phyloP scores from a whole-genome alignment of 2,888 invertebrate species.

The Scrobipalpa costella region DNA sequence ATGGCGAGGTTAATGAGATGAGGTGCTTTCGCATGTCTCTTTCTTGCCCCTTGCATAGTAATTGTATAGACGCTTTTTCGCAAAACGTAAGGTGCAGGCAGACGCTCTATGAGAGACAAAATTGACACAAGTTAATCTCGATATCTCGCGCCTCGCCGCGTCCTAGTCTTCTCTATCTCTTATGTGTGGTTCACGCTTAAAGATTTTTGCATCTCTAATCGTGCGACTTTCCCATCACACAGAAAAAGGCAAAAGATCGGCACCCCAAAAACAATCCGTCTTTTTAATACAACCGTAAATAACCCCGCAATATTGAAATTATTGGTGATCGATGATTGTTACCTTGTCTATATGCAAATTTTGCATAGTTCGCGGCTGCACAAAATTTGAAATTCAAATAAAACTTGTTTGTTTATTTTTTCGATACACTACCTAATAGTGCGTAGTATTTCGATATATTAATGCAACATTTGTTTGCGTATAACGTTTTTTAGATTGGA shows the following conservation, averaged over 20 bases:
- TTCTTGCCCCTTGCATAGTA: too few species aligned
- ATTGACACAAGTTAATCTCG: too few species aligned
- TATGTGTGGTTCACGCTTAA: too few species aligned
- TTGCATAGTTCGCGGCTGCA: conserved; percentile 53
- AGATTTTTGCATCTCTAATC: neutral
- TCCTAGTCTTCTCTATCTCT: too few species aligned
- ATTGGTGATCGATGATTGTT: conserved; percentile 65
- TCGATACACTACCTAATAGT: conserved; percentile 67
- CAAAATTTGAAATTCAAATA: conserved; percentile 76
- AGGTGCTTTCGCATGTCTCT: too few species aligned
- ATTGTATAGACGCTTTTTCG: too few species aligned
- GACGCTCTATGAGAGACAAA: too few species aligned
- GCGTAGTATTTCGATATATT: conserved; percentile 53
- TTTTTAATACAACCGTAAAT: conserved; percentile 44
- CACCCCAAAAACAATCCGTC: conserved; percentile 39
- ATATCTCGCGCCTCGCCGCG: too few species aligned
- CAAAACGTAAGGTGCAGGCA: too few species aligned
- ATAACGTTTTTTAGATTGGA: conserved; percentile 52
- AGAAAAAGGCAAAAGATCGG: neutral
- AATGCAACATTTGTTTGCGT: conserved; percentile 60
- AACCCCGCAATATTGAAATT: conserved; percentile 61
- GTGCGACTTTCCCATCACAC: neutral
- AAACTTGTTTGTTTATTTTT: conserved; percentile 67
- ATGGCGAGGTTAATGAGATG: too few species aligned
- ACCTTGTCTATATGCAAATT: conserved; percentile 77